Evolutionary conservation across 2,113 vertebrate species (phyloP), one percentile per base, ranked within the genome.

Genomic region (Anolis carolinensis): DNA sequence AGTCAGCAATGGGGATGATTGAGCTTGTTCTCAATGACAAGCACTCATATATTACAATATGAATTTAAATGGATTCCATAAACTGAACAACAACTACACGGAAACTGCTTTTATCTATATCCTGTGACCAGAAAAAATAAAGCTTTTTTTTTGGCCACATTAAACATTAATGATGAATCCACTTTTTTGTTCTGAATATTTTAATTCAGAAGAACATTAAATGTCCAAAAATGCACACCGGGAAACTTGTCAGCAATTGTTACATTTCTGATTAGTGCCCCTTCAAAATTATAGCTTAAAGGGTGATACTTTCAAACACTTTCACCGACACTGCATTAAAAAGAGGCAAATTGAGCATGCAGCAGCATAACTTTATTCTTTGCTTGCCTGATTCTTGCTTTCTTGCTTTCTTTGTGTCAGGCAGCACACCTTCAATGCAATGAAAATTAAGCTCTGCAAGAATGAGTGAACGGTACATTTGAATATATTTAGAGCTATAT

Each of bases 151-250:
- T 25, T 36, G 20, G 4, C 36, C 9, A 36, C 30, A 9, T 84
- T 79, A 63, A 83, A 65, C 65, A 39, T 83, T 79, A 79, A 36
- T 73, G 67, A 82, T 65, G 70, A 76, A 27, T 52, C 78, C 52
- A 75, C 8, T 79, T 70, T 68, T 71, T 86, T 55, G 3, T 79
- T 62, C 30, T 62, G 84, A 86, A 48, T 73, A 80, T 62, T 85
- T 78, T 85, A 85, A 78, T 65, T 59, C 7, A 44, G 68, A 27
- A 83, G n/a, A 89, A 82, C 75, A 81, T 75, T 72, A 84, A 80
- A 63, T 44, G 67, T 55, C 39, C 80, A 89, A 79, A 72, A 82
- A 79, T 77, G 59, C 81, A 83, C 55, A 71, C 76, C 20, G 3
- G 11, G 74, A 82, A 44, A 78, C 39, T 73, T 79, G 73, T 65